Conservation (phyloP, 2,113 vertebrate species). For the Scytalopus superciliaris region DNA sequence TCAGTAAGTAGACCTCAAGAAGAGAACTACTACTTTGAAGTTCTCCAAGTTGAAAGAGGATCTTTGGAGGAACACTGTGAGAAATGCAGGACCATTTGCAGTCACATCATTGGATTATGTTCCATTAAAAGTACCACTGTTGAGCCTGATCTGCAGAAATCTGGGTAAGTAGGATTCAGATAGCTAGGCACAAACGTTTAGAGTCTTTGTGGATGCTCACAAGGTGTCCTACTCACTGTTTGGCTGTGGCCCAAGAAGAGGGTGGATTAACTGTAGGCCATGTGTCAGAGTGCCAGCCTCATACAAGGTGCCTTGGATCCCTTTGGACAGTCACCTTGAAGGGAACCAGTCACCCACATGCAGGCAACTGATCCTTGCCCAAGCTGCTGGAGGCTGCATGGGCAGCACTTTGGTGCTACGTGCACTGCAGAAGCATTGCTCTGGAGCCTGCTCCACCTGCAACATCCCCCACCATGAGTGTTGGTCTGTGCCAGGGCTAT, state of each 20-base stretch:
- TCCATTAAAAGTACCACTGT: neutral
- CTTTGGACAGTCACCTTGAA: neutral
- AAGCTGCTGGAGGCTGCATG: neutral
- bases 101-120: neutral
- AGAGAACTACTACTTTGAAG: neutral
- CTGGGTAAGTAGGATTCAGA: neutral
- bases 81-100: neutral
- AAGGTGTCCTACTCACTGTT: neutral
- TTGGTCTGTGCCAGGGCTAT: neutral
- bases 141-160: neutral
- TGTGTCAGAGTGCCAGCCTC: neutral
- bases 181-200: neutral
- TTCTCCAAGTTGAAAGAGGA: neutral
- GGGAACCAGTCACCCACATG: neutral
- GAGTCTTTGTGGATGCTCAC: neutral
- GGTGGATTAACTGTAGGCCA: neutral
- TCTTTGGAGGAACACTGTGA: neutral
- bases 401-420: neutral
- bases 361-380: neutral
- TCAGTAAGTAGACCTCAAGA: neutral
- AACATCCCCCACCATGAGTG: neutral
- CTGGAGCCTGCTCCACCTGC: neutral
- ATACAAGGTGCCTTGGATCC: neutral
- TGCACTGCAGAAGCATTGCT: fast-evolving
- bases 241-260: neutral